Percentiles rank a stretch among this genome's conserved stretches.
Conservation (phyloP, 2,888 invertebrate genomes). For the Criorhina ranunculi region DNA sequence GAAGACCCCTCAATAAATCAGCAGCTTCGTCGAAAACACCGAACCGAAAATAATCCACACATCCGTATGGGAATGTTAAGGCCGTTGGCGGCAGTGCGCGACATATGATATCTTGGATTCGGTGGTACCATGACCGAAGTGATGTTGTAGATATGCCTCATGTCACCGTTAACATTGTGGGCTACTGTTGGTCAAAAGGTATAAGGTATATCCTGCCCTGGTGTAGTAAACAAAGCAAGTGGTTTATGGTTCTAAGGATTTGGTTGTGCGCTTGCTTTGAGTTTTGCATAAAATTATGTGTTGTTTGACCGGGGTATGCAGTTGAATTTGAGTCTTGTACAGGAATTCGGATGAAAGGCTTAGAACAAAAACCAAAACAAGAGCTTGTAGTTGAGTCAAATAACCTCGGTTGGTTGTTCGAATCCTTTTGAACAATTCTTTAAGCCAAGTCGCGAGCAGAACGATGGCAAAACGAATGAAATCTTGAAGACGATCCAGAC, state of each 20-base stretch:
- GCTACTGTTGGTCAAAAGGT: slow-evolving; percentile 67
- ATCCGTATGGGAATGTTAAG: slow-evolving; percentile 21
- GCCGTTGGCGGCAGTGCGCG: slow-evolving; percentile 27
- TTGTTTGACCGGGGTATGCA: neutral
- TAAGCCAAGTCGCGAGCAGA: no score
- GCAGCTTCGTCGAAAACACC: slow-evolving; percentile 50
- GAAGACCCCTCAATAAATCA: slow-evolving; percentile 59
- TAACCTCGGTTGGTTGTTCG: no score
- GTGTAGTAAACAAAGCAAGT: slow-evolving; percentile 29
- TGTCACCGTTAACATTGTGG: slow-evolving; percentile 61
- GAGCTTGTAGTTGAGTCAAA: no score
- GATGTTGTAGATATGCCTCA: slow-evolving; percentile 41
- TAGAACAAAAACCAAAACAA: no score
- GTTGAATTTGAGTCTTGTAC: neutral
- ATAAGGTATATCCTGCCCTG: slow-evolving; percentile 23
- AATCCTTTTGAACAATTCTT: no score
- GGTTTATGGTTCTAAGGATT: slow-evolving; percentile 30
- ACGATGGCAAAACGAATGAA: no score
- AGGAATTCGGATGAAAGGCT: neutral
- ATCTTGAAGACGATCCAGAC: no score
- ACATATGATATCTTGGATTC: slow-evolving; percentile 56
- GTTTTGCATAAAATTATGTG: slow-evolving; percentile 15
- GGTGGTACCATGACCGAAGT: slow-evolving; percentile 49
- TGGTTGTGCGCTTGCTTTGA: neutral
- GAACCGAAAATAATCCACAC: slow-evolving; percentile 56